Evolutionary conservation across 1,140 invertebrate genomes (phyloP), one percentile per base, ranked within the genome.

Genomic region (Drosophila busckii): DNA sequence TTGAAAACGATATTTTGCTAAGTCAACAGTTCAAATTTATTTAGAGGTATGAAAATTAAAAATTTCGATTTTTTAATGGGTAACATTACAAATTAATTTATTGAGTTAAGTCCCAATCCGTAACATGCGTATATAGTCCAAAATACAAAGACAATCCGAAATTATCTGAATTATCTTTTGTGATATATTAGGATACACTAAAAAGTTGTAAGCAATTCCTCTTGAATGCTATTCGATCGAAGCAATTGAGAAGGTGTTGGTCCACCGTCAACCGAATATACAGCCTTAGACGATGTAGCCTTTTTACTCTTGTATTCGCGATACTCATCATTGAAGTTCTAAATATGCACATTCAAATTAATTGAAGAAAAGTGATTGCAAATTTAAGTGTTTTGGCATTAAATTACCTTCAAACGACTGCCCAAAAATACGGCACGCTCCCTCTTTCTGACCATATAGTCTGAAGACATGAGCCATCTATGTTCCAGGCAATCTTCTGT

Each of bases 401-500:
- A 19, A 17, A 23, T 66, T 88, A 92, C 92, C 89, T 95, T 95
- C 17, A 97, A 90, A 76, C 93, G 90, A 83, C 92, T 94, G 17
- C 94, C 93, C 17, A 94, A 88, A 88, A 97, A 97, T 32, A 94
- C 89, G n/a, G 95, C 93, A 58, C 95, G 89, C 87, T 98, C 96
- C 23, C 97, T 90, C 84, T 96, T 96, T 88, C 94, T 96, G 41
- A 96, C 93, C 93, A 98, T 97, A 82, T 93, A 95, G 84, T 98
- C 96, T 2, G 94, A 94, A 2, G 95, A 93, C 54, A 95, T 90
- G 9, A 99, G 89, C 97, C 98, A 99, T 86, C 96, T 93, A 87
- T 99, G 96, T 83, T 99, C 96, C 70, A 96, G 91, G 73, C 96
- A 97, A 88, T 99, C 97, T 73, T 98, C 97, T 0, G 95, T 92